Base-by-base conservation (phyloP, 2,888 invertebrate species). In the Drosophila rellima region DNA sequence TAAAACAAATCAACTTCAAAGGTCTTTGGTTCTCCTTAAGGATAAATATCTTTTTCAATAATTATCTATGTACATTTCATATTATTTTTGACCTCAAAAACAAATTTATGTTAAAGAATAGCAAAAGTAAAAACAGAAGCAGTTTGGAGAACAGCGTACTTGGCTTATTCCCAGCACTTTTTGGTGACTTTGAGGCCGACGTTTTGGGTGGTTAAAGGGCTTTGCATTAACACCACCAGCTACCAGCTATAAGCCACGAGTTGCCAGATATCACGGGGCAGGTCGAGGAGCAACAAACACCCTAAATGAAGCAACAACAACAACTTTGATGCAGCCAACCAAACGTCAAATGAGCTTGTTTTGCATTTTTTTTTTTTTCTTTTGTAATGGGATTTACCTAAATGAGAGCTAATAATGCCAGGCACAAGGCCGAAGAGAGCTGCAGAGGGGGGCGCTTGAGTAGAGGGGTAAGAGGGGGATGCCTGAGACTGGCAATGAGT, bases 381-480 rank as follows among this genome's bases (percentile, higher is more conserved):
- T 45, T 55, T 66, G 50, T 76, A 85, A 85, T 87, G 89, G 89
- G 89, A 85, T 85, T 89, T 85, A 82, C 73, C 73, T 89, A 89
- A 85, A 85, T 89, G 84, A 88, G 82, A 87, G 84, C 84, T 89
- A 85, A 85, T 85, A 85, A 87, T 77, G 85, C 65, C 70, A 54
- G 65, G 66, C 64, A 56, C 69, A 57, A 57, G 61, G 66, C 17
- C 23, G 26, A 7, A 17, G 3, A 26, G n/a, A 15, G 40, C 11
- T 45, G 18, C 4, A 17, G 17, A 23, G 23, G 8, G 8, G 18
- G 15, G 11, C 6, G 10, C 2, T n/a, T 1, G 15, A 2, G 23
- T 0, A 17, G 13, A 6, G 40, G 6, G 7, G 6, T 2, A n/a
- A 40, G 51, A 7, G 13, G 13, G 35, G n/a, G 15, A 23, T 37